phyloP scores from a whole-genome alignment of 92 coral and sea anemone genomes.

The Hydrozoanthus gracilis region DNA sequence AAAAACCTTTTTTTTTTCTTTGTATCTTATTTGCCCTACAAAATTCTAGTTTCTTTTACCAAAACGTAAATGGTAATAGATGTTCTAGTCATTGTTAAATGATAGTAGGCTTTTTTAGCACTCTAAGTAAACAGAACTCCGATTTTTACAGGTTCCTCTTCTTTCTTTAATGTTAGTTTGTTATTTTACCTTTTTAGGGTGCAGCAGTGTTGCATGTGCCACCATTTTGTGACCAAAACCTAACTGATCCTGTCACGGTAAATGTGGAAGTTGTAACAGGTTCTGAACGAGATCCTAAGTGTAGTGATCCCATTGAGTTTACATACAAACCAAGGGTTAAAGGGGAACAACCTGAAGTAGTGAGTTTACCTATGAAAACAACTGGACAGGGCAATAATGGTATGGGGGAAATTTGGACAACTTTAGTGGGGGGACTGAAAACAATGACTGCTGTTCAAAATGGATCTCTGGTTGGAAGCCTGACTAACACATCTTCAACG shows the following conservation, averaged over 20 bases:
- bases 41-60: too few species aligned
- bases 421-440: constrained; percentile 68
- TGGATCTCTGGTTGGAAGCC: constrained; percentile 30
- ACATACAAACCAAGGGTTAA: constrained; percentile 83
- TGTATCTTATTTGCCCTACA: too few species aligned
- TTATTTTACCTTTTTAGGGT: constrained; percentile 65
- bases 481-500: constrained; percentile 22
- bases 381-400: constrained; percentile 57
- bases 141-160: background rate
- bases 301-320: constrained; percentile 95
- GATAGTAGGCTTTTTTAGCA: background rate
- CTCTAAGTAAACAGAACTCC: background rate
- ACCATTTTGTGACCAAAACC: constrained; percentile 79
- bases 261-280: constrained; percentile 87
- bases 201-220: constrained; percentile 93
- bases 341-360: constrained; percentile 14
- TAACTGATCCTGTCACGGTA: constrained; percentile 89
- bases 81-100: too few species aligned
- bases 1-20: too few species aligned
- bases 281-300: constrained; percentile 74
- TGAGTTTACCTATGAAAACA: constrained; percentile 48
- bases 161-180: background rate
- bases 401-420: constrained; percentile 67
- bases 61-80: too few species aligned
- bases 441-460: constrained; percentile 54